Evolutionary conservation across 2,113 vertebrate species (phyloP), one percentile per base, ranked within the genome.

Genomic region (Motacilla tschutschensis): DNA sequence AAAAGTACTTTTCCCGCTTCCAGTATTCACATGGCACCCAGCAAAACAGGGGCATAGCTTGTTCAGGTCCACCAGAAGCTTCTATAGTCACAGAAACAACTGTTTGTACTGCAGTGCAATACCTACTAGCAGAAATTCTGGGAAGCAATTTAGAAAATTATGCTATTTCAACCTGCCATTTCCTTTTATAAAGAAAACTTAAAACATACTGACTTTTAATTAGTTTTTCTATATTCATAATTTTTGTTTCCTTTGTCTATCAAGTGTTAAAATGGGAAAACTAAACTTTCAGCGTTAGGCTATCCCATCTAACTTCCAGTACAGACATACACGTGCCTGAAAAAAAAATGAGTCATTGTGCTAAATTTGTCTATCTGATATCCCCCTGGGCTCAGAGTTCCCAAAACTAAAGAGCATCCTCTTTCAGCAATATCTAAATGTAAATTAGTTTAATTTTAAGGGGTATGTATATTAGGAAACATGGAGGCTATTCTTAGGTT

Each of bases 251-350:
- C 2, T 47, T 90, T 63, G 5, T 75, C 25, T 72, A 44, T 36
- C 33, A 63, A 8, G 26, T 43, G 22, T n/a, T 83, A 60, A 90
- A 81, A 79, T 20, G 9, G 9, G 26, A 81, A 60, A 40, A 24
- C 8, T 76, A 69, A 46, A 69, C 13, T 81, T 90, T 77, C 35
- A 69, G 35, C 58, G 91, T 78, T 57, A 78, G 70, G 46, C 29
- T 79, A 48, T 47, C 41, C 16, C 26, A 54, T 76, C 29, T 76
- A 40, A 65, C n/a, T 86, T 84, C 17, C 62, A 80, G 64, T 50
- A 62, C 12, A 51, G 17, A 55, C 14, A 36, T 18, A 38, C 16
- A 80, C 0, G 0, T 26, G 11, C 35, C 44, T 46, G 24, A 40
- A 57, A 85, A 73, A 67, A 67, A 72, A 72, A 51, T 33, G 2